Conservation (phyloP, 2,888 invertebrate genomes). For the Nephrocerus scutellatus region DNA sequence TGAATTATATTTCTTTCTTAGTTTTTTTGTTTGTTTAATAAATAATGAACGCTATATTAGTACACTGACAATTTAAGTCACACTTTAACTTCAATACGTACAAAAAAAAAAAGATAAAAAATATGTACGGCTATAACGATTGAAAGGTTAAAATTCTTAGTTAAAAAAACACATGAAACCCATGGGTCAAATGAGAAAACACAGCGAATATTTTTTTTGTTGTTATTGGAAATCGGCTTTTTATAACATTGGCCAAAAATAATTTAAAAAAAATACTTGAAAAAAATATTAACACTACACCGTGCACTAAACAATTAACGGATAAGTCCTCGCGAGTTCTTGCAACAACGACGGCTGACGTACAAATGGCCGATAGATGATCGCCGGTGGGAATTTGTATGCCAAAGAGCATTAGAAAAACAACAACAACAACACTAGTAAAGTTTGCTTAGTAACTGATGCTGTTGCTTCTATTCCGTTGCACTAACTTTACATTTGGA, state of each 20-base stretch:
- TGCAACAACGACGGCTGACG: slow-evolving; percentile 34
- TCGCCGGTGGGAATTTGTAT: too few species aligned
- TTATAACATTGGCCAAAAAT: background rate
- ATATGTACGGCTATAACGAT: too few species aligned
- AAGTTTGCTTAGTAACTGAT: too few species aligned
- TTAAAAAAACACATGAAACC: slow-evolving; percentile 19
- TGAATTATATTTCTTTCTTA: too few species aligned
- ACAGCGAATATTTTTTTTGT: too few species aligned
- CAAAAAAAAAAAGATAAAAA: slow-evolving; percentile 26
- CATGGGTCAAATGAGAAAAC: slow-evolving; percentile 10
- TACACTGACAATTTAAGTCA: slow-evolving; percentile 11
- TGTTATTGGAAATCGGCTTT: too few species aligned
- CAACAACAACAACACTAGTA: too few species aligned
- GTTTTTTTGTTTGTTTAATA: too few species aligned
- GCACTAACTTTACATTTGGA: too few species aligned
- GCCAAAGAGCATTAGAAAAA: too few species aligned
- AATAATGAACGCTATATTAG: too few species aligned
- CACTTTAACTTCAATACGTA: slow-evolving; percentile 23
- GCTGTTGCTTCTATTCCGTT: too few species aligned
- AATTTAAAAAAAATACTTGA: slow-evolving; percentile 1
- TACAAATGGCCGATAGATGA: slow-evolving; percentile 42
- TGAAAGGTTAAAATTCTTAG: slow-evolving; percentile 14
- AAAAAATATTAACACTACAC: slow-evolving; percentile 17
- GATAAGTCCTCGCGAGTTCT: slow-evolving; percentile 25
- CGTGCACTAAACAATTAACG: slow-evolving; percentile 22